Base-by-base conservation (phyloP, 2,797 vertebrate genomes). In the Gallinago stenura region DNA sequence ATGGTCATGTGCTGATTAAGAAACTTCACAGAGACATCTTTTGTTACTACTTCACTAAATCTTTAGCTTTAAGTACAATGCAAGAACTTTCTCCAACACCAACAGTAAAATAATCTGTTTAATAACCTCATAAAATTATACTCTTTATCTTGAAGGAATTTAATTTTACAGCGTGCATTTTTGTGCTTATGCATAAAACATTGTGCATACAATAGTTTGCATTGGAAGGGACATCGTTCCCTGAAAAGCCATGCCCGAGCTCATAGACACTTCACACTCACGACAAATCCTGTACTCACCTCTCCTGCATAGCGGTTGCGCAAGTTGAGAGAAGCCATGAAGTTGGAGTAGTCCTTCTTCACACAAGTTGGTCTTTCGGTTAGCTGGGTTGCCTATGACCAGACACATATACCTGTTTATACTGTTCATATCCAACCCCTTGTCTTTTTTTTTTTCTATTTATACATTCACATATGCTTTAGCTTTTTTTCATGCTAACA, bases 311-410 rank as follows among this genome's bases (percentile, higher is more conserved):
- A 99, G 94, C 99, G 98, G 96, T 99, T 99, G 70, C 99, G 98
- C 93, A 99, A 97, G 96, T 99, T 99, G 51, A 99, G 98, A 28
- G 99, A 99, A 18, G 99, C 99, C 99, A 99, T 99, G 98, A 99
- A 99, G 97, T 99, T 99, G 53, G 99, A 99, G 96, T 99, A 99
- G 94, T 99, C 99, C 94, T 99, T 99, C 98, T 99, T 99, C 85
- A 99, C 99, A 54, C 99, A 99, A 39, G 99, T 96, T 0, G 99
- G 99, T 57, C 99, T 98, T 96, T 99, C 99, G 0, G 98, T 99
- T 73, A 99, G 98, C 95, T 99, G 99, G n/a, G 98, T 99, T 71
- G 98, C 98, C 99, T 99, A 30, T 3, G 97, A 86, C 61, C 30
- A 92, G 81, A 96, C 70, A 89, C 5, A 64, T 5, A 50, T 1